Percentiles rank a stretch among this genome's conserved stretches.
Evolutionary conservation across 2,888 invertebrate species (phyloP).

Genomic region (Scaptomyza cyrtandrae): DNA sequence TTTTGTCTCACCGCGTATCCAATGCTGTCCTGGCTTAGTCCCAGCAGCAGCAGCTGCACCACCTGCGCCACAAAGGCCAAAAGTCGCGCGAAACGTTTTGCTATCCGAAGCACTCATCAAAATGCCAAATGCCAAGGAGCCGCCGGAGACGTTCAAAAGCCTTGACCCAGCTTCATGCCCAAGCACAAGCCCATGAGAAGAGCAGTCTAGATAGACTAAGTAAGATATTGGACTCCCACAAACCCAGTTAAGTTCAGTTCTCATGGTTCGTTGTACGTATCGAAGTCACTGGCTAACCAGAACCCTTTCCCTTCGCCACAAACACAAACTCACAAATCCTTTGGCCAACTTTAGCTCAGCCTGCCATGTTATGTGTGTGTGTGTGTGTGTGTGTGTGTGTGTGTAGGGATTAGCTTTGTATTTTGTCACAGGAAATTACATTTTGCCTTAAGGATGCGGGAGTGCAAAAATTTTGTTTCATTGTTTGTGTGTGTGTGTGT

Average conservation of each 20-base stretch:
- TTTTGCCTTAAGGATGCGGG: slow-evolving; percentile 74
- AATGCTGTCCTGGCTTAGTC: slow-evolving; percentile 33
- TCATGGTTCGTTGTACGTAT: slow-evolving; percentile 65
- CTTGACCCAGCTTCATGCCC: slow-evolving; percentile 42
- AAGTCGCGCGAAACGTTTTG: slow-evolving; percentile 26
- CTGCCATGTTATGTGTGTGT: slow-evolving; percentile 46
- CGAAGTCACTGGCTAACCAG: slow-evolving; percentile 47
- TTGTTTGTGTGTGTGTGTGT: slow-evolving; percentile 57
- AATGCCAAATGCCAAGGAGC: slow-evolving; percentile 65
- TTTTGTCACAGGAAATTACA: slow-evolving; percentile 82
- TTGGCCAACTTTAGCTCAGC: slow-evolving; percentile 60
- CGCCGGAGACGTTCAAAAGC: slow-evolving; percentile 40
- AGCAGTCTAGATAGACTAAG: slow-evolving; percentile 40
- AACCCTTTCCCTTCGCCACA: not conserved
- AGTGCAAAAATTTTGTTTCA: slow-evolving; percentile 76
- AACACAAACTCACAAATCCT: slow-evolving; percentile 59
- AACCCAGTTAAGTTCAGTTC: slow-evolving; percentile 38
- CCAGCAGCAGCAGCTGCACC: slow-evolving; percentile 48
- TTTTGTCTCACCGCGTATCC: slow-evolving; percentile 54
- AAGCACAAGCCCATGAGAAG: not conserved
- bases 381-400: slow-evolving; percentile 45
- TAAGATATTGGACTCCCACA: slow-evolving; percentile 35
- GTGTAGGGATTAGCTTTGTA: slow-evolving; percentile 78
- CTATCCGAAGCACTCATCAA: slow-evolving; percentile 60
- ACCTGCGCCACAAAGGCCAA: slow-evolving; percentile 59